Evolutionary conservation across 2,888 invertebrate genomes (phyloP).

Genomic region (Clivina fossor): DNA sequence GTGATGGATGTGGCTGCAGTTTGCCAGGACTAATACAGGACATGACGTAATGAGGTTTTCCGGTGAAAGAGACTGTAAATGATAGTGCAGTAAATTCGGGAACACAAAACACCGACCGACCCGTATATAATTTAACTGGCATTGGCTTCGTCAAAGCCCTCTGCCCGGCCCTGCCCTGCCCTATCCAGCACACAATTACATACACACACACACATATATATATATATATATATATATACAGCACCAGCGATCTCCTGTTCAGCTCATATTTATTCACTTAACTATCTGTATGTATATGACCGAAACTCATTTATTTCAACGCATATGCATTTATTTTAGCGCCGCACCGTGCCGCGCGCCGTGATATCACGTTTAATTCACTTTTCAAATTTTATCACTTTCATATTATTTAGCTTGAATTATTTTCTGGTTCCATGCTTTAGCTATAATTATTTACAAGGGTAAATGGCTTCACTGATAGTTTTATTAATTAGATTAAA

Average conservation of each 20-base stretch:
- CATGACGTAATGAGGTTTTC: constrained; percentile 33
- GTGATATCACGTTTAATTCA: no score
- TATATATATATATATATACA: constrained; percentile 4
- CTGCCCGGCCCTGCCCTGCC: no score
- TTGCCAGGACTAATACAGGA: constrained; percentile 22
- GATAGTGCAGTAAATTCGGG: constrained; percentile 31
- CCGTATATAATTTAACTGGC: constrained; percentile 14
- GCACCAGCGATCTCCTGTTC: neutral
- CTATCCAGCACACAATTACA: constrained; percentile 16
- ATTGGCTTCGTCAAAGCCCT: constrained; percentile 24
- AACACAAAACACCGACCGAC: constrained; percentile 20
- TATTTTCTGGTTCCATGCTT: no score
- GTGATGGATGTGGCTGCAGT: constrained; percentile 14
- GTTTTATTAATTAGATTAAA: no score
- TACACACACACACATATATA: constrained; percentile 1
- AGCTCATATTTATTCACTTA: constrained; percentile 25
- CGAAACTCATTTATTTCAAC: no score
- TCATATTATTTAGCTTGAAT: no score
- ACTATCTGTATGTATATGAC: no score
- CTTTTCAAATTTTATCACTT: no score
- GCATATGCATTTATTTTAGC: no score
- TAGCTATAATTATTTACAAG: no score
- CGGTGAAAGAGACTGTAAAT: constrained; percentile 32
- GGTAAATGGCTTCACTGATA: no score
- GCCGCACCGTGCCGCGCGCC: no score